phyloP scores from a whole-genome alignment of 1,140 invertebrate species.

The Lamellibrachia luymesi region DNA sequence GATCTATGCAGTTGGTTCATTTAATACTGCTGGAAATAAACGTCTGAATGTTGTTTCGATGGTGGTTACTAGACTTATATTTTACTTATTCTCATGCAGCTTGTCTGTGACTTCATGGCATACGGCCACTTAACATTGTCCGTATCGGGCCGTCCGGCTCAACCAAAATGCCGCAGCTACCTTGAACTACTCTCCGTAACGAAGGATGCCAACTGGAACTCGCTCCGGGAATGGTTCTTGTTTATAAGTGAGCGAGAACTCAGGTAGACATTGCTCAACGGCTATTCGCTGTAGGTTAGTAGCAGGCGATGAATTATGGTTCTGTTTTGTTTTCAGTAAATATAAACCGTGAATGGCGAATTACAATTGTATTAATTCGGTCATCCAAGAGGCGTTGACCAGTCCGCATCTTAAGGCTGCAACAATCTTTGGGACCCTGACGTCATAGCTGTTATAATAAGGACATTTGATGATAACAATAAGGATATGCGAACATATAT shows the following conservation, averaged over 20 bases:
- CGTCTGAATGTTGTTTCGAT: neutral
- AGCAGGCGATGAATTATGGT: neutral
- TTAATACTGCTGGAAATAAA: no score
- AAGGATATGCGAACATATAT: no score
- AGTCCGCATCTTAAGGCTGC: neutral
- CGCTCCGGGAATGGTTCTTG: neutral
- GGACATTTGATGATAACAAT: neutral
- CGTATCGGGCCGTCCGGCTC: neutral
- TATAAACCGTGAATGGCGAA: neutral
- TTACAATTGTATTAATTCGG: neutral
- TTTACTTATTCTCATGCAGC: neutral
- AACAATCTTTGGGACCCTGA: neutral
- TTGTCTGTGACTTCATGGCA: neutral
- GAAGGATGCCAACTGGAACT: neutral
- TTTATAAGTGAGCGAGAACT: neutral
- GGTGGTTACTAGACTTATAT: neutral
- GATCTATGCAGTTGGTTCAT: no score
- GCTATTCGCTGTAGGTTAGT: neutral
- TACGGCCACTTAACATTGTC: neutral
- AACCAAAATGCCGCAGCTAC: neutral
- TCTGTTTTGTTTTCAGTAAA: no score
- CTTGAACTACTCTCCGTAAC: neutral
- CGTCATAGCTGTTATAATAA: neutral
- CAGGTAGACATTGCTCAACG: neutral
- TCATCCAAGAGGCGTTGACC: neutral